phyloP scores from a whole-genome alignment of 2,888 invertebrate species.

The Endotricha flammealis region DNA sequence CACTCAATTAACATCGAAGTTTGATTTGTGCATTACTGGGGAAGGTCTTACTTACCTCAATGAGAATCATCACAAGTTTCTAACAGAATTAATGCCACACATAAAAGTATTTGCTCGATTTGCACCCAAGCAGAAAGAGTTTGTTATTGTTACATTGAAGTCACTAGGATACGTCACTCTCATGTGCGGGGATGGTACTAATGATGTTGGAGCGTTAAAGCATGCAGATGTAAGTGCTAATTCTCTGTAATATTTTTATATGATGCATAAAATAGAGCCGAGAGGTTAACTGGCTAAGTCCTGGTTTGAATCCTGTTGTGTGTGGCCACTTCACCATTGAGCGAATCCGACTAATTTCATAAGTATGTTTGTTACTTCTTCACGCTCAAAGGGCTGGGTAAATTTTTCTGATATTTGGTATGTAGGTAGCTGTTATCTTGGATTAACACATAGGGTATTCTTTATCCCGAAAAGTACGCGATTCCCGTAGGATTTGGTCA shows the following conservation, averaged over 20 bases:
- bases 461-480: too few relatives aligned
- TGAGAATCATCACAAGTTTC: slow-evolving; percentile 78
- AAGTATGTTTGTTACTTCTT: too few relatives aligned
- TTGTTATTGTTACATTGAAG: slow-evolving; percentile 93
- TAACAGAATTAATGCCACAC: slow-evolving; percentile 87
- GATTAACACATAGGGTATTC: too few relatives aligned
- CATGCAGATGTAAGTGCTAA: slow-evolving; percentile 92
- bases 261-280: not conserved
- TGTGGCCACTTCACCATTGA: too few relatives aligned
- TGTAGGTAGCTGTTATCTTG: too few relatives aligned
- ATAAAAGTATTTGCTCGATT: slow-evolving; percentile 97
- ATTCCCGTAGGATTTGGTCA: too few relatives aligned
- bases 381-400: too few relatives aligned
- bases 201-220: slow-evolving; percentile 99
- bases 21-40: slow-evolving; percentile 97
- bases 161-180: slow-evolving; percentile 91
- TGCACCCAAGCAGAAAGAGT: slow-evolving; percentile 99
- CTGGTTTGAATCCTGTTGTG: too few relatives aligned
- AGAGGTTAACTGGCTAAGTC: too few relatives aligned
- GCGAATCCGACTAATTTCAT: too few relatives aligned
- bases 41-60: slow-evolving; percentile 88
- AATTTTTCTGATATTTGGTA: too few relatives aligned
- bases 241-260: not conserved
- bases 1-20: slow-evolving; percentile 82
- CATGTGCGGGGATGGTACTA: slow-evolving; percentile 99